Evolutionary conservation across 92 coral and sea anemone species (phyloP), one percentile per base, ranked within the genome.

Genomic region (Zoanthus sansibaricus): DNA sequence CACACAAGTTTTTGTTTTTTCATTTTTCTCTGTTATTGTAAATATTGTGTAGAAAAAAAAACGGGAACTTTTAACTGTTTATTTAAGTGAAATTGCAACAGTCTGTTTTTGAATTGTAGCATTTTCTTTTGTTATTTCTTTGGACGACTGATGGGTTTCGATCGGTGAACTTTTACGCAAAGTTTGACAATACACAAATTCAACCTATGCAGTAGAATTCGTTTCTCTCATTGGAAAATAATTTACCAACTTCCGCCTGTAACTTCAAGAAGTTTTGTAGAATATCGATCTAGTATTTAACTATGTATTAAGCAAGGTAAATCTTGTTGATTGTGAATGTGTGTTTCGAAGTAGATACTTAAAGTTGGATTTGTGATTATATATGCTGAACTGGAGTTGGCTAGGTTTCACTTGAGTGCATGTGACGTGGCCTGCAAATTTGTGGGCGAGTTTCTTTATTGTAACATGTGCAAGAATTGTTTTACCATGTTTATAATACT

Each of bases 391-490:
- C 74, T 25, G 74, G 74, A 21, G 74, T 30, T 20, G 74, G 14
- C 16, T 17, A 5, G 30, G 31, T 62, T 17, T 62, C 8, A 9
- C 2, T 62, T 62, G 69, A 6, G 15, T 10, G 62, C 66, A 49
- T 52, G 18, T 51, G 82, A 76, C 82, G 82, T 76, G 82, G 82
- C 82, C 32, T 42, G 55, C 18, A 74, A 74, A n/a, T 25, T 7
- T 12, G n/a, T 62, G 69, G 69, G 10, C 30, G 69, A 72, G 9
- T 72, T 42, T 16, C 21, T 49, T 10, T 45, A 18, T 15, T 74
- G 56, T 44, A 73, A 33, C 21, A 45, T 73, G 21, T 0, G 7
- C n/a, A n/a, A 17, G 6, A 1, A 6, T 16, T 62, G 69, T 62
- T 25, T 17, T 62, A 62, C n/a, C 42, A 3, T 16, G 30, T 62